phyloP scores from a whole-genome alignment of 2,797 vertebrate genomes.

The Pempheris klunzingeri region DNA sequence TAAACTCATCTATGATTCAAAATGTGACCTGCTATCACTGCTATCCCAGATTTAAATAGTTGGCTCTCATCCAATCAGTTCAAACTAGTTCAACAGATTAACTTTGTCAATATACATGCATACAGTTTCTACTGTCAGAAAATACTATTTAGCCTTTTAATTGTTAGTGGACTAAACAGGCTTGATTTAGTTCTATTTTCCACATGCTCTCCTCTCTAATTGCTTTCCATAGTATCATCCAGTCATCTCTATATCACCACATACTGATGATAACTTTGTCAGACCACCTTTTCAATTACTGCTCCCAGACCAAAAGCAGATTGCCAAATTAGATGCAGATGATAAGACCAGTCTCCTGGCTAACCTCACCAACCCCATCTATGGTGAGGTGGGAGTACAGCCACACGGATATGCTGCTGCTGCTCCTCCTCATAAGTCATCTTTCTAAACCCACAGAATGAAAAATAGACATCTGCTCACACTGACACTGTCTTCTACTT shows the following conservation, averaged over 20 bases:
- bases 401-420: neutral
- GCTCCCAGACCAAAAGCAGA: neutral
- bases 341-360: conserved; percentile 3
- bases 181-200: neutral
- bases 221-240: neutral
- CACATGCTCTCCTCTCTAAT: neutral
- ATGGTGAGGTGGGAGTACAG: neutral
- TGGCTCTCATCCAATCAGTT: conserved; percentile 1
- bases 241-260: neutral
- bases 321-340: conserved; percentile 16
- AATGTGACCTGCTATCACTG: conserved; percentile 1
- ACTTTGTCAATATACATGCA: neutral
- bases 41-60: neutral
- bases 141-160: neutral
- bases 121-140: neutral
- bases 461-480: conserved; percentile 31
- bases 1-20: neutral
- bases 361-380: neutral
- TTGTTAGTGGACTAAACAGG: neutral
- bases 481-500: neutral
- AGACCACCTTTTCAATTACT: conserved; percentile 12
- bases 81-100: conserved; percentile 1
- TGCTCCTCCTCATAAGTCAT: neutral
- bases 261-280: neutral
- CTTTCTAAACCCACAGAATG: conserved; percentile 1